These are phyloP conservation scores for Lamellibrachia columna DNA, from an alignment of 2,888 invertebrate species.

Conservation along the genomic window DNA sequence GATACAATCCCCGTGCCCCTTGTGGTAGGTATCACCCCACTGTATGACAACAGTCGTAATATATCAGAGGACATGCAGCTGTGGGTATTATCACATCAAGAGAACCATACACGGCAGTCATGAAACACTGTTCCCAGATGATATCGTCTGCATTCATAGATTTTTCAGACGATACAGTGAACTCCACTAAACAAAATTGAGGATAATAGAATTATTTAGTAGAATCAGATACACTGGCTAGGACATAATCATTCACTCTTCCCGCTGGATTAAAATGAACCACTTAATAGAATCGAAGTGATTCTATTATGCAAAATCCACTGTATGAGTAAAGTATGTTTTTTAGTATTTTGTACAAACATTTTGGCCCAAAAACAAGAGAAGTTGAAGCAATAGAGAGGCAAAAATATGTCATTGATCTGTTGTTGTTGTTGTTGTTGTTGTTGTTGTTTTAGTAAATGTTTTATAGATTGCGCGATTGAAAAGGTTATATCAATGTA, in stretches of 20 bases:
- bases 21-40: slow-evolving; percentile 73
- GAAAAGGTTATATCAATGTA: background rate
- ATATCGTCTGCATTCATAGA: background rate
- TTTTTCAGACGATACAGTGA: no score
- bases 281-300: no score
- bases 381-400: background rate
- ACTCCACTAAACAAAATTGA: no score
- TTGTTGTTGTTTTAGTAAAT: background rate
- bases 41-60: background rate
- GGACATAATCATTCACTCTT: no score
- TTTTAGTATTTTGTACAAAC: no score
- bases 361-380: no score
- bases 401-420: background rate
- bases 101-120: background rate
- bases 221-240: no score
- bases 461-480: background rate
- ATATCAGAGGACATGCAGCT: background rate
- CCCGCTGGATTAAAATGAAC: no score
- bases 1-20: slow-evolving; percentile 93
- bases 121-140: background rate
- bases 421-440: background rate
- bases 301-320: no score
- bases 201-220: no score
- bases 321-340: no score
- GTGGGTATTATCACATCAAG: background rate